Evolutionary conservation across 1,140 invertebrate genomes (phyloP).

Genomic region (Aphaenogaster rudis): DNA sequence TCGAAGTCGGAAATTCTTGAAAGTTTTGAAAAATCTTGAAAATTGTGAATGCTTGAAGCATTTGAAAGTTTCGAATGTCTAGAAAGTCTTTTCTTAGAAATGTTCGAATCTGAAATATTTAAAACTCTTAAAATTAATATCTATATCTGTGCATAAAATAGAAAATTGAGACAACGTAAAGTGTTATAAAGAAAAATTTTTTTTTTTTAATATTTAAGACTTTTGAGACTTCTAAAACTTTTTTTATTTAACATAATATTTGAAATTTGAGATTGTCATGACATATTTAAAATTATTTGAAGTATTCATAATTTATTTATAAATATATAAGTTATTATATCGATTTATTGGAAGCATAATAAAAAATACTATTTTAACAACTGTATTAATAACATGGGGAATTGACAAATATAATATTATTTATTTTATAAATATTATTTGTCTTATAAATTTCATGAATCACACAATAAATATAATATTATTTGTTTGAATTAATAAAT

Average conservation of each 20-base stretch:
- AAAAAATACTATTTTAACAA: slow-evolving; percentile 5
- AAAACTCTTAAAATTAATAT: neutral
- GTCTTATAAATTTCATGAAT: neutral
- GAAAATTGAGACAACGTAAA: neutral
- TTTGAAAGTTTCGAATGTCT: neutral
- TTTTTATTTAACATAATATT: neutral
- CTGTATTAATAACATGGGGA: slow-evolving; percentile 17
- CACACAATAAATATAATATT: neutral
- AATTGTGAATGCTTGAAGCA: slow-evolving; percentile 5
- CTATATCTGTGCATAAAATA: neutral
- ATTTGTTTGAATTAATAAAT: slow-evolving; percentile 2
- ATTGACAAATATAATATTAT: neutral
- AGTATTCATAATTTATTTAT: neutral
- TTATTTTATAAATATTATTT: neutral
- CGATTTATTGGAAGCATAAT: slow-evolving; percentile 37
- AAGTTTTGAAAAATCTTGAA: slow-evolving; percentile 4
- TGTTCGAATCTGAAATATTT: neutral
- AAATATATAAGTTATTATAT: neutral
- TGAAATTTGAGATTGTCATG: neutral
- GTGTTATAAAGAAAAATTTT: neutral
- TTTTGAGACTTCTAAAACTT: neutral
- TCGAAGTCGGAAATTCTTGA: neutral
- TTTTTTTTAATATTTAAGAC: neutral
- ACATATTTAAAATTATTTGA: neutral
- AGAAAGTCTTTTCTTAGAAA: neutral